Evolutionary conservation across 2,113 vertebrate genomes (phyloP).

Genomic region (Alaudala cheleensis): DNA sequence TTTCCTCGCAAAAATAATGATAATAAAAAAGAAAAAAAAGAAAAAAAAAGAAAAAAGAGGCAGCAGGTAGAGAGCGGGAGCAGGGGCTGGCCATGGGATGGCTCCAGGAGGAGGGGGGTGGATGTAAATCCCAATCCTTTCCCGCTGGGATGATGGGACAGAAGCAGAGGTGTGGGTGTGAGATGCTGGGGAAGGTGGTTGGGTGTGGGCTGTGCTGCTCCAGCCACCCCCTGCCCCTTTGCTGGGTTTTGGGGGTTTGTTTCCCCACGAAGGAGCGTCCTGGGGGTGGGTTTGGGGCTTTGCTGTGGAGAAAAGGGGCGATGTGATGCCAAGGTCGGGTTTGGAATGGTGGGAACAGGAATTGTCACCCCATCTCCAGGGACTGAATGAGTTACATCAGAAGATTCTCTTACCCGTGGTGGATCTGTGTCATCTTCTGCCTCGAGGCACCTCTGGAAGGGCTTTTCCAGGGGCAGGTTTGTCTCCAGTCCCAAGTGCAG

Average conservation of each 20-base stretch:
- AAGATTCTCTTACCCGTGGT: rapidly evolving
- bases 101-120: not conserved
- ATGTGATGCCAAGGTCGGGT: rapidly evolving
- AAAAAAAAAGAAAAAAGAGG: not conserved
- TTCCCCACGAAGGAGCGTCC: no score
- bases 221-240: rapidly evolving
- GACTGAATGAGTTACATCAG: not conserved
- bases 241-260: not conserved
- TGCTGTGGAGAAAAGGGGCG: rapidly evolving
- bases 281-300: not conserved
- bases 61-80: conserved; percentile 66
- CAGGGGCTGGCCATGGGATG: not conserved
- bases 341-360: not conserved
- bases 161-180: not conserved
- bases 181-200: not conserved
- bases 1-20: conserved; percentile 18
- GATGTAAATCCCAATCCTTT: not conserved
- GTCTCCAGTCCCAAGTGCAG: rapidly evolving
- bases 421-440: not conserved
- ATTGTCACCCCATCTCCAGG: not conserved
- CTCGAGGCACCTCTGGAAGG: not conserved
- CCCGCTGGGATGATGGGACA: rapidly evolving
- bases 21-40: not conserved
- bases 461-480: not conserved
- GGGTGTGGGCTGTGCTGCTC: not conserved